Percentiles rank a stretch among this genome's conserved stretches.
phyloP scores from a whole-genome alignment of 2,113 vertebrate species.

The Raja brachyura region DNA sequence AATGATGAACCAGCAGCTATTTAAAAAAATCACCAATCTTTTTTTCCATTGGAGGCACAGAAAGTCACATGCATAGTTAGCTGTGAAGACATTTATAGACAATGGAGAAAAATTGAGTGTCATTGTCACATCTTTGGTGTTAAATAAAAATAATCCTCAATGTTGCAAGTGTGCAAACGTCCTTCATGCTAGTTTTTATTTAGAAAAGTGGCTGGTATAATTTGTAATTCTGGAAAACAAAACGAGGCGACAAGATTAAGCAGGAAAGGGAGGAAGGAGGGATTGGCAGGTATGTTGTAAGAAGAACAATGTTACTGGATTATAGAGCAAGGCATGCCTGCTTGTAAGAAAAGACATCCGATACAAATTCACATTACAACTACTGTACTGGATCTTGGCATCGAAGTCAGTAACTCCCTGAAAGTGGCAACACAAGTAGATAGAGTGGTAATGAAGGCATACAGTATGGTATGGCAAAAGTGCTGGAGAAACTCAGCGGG shows the following conservation, averaged over 20 bases:
- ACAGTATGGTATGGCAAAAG: too few species aligned
- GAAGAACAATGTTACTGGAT: background rate
- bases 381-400: background rate
- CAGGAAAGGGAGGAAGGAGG: too few species aligned
- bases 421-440: too few species aligned
- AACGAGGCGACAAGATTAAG: background rate
- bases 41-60: background rate
- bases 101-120: background rate
- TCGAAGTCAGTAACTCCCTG: too few species aligned
- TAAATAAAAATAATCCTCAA: background rate
- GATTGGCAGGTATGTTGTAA: background rate
- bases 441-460: too few species aligned
- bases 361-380: background rate
- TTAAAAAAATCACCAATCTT: background rate
- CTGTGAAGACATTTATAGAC: background rate
- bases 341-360: background rate
- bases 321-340: background rate
- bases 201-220: background rate
- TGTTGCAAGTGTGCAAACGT: background rate
- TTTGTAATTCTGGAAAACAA: background rate
- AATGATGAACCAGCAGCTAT: background rate
- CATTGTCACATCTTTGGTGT: background rate
- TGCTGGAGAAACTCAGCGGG: too few species aligned
- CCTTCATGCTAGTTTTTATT: background rate
- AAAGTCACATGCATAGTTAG: background rate